Conservation (phyloP, 2,888 invertebrate species). For the Tethea ocularis region DNA sequence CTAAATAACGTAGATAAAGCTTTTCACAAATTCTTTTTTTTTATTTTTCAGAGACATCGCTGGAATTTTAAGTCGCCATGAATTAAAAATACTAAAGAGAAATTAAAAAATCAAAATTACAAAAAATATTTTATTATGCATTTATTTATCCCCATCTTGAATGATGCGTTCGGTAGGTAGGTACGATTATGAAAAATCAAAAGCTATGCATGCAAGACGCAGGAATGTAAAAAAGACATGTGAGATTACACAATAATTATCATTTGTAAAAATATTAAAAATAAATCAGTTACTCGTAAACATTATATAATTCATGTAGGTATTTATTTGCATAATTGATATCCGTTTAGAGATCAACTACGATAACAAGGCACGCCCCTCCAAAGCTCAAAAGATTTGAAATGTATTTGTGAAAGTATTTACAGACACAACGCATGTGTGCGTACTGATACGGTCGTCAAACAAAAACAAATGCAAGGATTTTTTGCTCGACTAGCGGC, state of each 20-base stretch:
- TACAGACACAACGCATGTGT: too few relatives aligned
- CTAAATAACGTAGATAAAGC: not conserved
- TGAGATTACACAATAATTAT: not conserved
- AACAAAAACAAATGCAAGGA: too few relatives aligned
- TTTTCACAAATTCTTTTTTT: conserved; percentile 12
- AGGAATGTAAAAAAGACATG: not conserved
- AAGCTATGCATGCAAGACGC: not conserved
- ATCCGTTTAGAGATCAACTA: too few relatives aligned
- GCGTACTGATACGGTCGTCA: too few relatives aligned
- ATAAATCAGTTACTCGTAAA: too few relatives aligned
- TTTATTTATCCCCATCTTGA: not conserved
- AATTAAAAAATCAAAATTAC: not conserved
- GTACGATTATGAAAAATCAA: not conserved
- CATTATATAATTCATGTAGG: too few relatives aligned
- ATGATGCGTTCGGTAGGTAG: not conserved
- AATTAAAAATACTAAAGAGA: not conserved
- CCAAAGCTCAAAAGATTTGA: too few relatives aligned
- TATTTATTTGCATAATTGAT: too few relatives aligned
- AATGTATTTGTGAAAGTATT: too few relatives aligned
- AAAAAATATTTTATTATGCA: not conserved
- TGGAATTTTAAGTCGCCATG: conserved; percentile 52
- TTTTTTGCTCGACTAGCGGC: too few relatives aligned
- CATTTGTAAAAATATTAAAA: not conserved
- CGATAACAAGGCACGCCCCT: too few relatives aligned
- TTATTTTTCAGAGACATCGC: conserved; percentile 62